Evolutionary conservation across 1,140 invertebrate genomes (phyloP), one percentile per base, ranked within the genome.

Genomic region (Eufriesea mexicana): DNA sequence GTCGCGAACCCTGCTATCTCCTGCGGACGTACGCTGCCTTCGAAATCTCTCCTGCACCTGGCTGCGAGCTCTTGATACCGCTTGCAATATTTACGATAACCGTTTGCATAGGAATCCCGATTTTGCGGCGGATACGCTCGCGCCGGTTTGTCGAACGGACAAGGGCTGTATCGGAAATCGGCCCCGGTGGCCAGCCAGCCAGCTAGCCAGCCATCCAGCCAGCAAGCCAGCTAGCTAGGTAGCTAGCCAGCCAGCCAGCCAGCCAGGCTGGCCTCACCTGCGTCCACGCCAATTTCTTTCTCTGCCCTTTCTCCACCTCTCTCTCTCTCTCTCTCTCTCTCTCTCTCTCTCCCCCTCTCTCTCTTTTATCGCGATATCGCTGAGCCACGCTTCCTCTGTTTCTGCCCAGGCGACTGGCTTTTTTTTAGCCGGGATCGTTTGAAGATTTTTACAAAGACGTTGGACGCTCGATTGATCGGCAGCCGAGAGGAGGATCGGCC

Each of bases 41-140:
- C 83, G 83, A 84, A 84, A 84, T 84, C 83, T 85, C 83, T 83
- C 79, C 61, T 68, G 64, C 79, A 78, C 81, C 75, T 83, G 76
- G 64, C 55, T 80, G 51, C 62, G 42, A 35, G 67, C 76, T 84
- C 84, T 75, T 66, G 81, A 86, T 80, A 84, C 71, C 68, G 76
- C 28, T 81, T 68, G 78, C 83, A 81, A 84, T 84, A 84, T 84
- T 84, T 84, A 84, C 83, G 83, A 74, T 81, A 81, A 68, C 61
- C 61, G 70, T 81, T 84, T 61, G 77, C 83, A 74, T 80, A 74
- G 70, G 70, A 80, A 84, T 80, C 47, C 45, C 70, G 62, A 78
- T 74, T 74, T 66, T 54, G 66, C 66, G 81, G 25, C 55, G 74
- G 79, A 75, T 76, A 67, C 57, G 47, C 16, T 25, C 9, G 25